Percentiles rank a stretch among this genome's conserved stretches.
Evolutionary conservation across 2,797 vertebrate genomes (phyloP).

Genomic region (Lophotriccus pileatus): DNA sequence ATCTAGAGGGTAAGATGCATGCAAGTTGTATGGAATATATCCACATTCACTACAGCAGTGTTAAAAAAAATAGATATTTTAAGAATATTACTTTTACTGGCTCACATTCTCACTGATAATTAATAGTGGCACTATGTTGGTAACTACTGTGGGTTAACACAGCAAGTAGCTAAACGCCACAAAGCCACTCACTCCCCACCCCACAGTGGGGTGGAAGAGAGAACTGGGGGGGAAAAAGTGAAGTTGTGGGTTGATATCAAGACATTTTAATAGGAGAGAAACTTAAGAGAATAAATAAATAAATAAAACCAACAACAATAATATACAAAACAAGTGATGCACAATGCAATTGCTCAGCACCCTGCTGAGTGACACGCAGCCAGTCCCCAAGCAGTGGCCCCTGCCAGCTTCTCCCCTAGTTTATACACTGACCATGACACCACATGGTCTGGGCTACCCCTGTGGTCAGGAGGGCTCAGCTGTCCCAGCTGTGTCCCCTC

Average conservation of each 20-base stretch:
- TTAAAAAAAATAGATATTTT: neutral
- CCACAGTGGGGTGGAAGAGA: neutral
- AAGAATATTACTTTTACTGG: neutral
- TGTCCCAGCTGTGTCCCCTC: neutral
- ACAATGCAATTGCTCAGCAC: neutral
- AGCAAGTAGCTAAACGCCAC: neutral
- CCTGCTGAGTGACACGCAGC: neutral
- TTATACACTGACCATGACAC: too few species aligned
- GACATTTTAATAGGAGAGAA: neutral
- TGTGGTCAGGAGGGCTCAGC: neutral
- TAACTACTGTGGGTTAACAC: neutral
- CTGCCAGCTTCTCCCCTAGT: too few species aligned
- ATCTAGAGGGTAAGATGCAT: neutral
- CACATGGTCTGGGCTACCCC: neutral
- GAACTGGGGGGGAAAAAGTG: neutral
- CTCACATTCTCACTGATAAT: neutral
- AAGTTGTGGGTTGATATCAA: neutral
- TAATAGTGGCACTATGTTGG: neutral
- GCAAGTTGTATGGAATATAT: neutral
- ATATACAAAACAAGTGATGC: neutral
- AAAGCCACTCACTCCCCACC: neutral
- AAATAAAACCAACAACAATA: neutral
- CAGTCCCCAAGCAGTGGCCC: neutral
- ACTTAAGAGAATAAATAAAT: neutral
- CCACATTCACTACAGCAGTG: neutral